Conservation (phyloP, 2,888 invertebrate genomes). For the Noctua fimbriata region DNA sequence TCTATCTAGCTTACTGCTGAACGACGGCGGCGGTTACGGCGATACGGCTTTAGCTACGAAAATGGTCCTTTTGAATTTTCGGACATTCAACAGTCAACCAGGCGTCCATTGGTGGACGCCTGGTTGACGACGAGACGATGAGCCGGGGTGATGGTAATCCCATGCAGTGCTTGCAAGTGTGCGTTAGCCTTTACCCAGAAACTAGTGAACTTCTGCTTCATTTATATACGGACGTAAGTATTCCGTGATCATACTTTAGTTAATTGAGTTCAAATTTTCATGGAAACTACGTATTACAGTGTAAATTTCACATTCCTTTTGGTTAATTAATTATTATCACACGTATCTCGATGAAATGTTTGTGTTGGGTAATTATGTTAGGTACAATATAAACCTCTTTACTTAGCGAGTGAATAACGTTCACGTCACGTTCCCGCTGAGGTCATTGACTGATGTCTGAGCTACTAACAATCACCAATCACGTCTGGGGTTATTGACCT, state of each 20-base stretch:
- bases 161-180: neutral
- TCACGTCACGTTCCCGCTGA: neutral
- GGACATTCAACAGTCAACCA: neutral
- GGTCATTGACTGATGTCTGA: conserved; percentile 1
- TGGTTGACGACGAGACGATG: neutral
- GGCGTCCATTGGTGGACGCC: neutral
- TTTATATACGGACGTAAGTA: conserved; percentile 20
- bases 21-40: neutral
- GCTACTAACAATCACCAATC: neutral
- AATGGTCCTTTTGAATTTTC: neutral
- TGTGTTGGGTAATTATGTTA: conserved; percentile 29
- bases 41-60: neutral
- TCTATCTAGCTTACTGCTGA: conserved; percentile 14
- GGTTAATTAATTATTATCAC: conserved; percentile 42
- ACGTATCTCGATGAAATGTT: conserved; percentile 26
- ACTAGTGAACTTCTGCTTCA: conserved; percentile 20
- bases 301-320: conserved; percentile 39
- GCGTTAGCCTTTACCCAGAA: neutral
- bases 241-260: conserved; percentile 14
- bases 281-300: conserved; percentile 15
- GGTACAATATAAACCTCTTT: conserved; percentile 10
- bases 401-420: no score
- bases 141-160: neutral
- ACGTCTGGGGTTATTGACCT: neutral
- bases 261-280: conserved; percentile 41